These are phyloP conservation scores for Parnassius glacialis DNA, from an alignment of 2,888 invertebrate species.

Conservation along the genomic window DNA sequence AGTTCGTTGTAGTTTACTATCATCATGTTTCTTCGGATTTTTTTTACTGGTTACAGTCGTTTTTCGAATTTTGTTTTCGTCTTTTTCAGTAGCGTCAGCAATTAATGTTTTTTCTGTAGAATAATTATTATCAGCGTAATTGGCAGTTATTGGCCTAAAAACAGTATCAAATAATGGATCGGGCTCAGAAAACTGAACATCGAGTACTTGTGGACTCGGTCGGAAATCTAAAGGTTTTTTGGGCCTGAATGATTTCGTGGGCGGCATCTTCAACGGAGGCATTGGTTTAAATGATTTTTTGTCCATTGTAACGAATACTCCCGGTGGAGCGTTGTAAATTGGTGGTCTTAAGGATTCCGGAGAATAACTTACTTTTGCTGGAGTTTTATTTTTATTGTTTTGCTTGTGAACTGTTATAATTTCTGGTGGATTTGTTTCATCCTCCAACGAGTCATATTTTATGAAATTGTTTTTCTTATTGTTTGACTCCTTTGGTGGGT, in stretches of 20 bases:
- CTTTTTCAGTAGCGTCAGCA: constrained; percentile 39
- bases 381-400: constrained; percentile 42
- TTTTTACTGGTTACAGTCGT: constrained; percentile 33
- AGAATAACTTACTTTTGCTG: constrained; percentile 56
- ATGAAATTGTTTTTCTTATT: constrained; percentile 42
- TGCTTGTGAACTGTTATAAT: constrained; percentile 43
- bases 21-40: constrained; percentile 55
- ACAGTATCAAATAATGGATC: constrained; percentile 55
- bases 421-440: constrained; percentile 50
- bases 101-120: constrained; percentile 37
- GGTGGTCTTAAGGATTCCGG: constrained; percentile 66
- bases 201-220: constrained; percentile 70
- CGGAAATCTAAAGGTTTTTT: constrained; percentile 58
- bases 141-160: constrained; percentile 64
- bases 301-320: constrained; percentile 72
- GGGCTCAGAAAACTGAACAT: constrained; percentile 54
- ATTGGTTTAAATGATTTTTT: constrained; percentile 75
- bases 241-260: constrained; percentile 47
- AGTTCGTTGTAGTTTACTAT: constrained; percentile 45
- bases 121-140: constrained; percentile 42
- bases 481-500: constrained; percentile 43
- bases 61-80: constrained; percentile 48
- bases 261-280: constrained; percentile 64
- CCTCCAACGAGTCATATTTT: constrained; percentile 43
- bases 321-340: constrained; percentile 71